Conservation (phyloP, 2,113 vertebrate species). For the Neolamprologus hecqui region DNA sequence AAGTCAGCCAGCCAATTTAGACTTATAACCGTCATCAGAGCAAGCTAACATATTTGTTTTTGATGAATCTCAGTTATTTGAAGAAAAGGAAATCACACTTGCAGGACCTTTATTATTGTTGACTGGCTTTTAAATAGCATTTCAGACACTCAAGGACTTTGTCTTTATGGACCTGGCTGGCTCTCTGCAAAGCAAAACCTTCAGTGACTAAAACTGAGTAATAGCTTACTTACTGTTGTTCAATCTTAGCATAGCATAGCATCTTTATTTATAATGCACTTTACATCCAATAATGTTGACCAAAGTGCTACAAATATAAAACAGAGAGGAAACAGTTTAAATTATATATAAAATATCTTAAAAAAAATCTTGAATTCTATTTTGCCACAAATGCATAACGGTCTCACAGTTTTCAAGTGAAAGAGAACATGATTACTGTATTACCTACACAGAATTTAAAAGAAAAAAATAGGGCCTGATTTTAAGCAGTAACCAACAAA, state of each 20-base stretch:
- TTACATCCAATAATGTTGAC: neutral
- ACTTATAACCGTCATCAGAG: neutral
- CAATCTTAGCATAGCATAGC: neutral
- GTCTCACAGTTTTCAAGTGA: neutral
- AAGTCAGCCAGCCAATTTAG: neutral
- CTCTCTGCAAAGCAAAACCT: neutral
- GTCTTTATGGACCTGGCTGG: neutral
- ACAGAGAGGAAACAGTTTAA: neutral
- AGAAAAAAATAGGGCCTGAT: neutral
- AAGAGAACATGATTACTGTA: neutral
- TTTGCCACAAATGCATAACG: neutral
- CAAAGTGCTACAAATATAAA: neutral
- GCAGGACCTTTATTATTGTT: neutral
- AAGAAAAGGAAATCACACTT: neutral
- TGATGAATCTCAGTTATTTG: neutral
- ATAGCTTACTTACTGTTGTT: neutral
- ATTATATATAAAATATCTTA: neutral
- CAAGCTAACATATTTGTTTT: neutral
- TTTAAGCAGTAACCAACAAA: neutral
- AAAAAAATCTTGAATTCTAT: neutral
- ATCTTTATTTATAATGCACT: neutral
- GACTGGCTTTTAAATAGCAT: neutral
- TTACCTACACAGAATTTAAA: neutral
- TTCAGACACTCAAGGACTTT: neutral
- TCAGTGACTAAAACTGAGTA: neutral